phyloP scores from a whole-genome alignment of 2,888 invertebrate genomes.

The Tinea trinotella region DNA sequence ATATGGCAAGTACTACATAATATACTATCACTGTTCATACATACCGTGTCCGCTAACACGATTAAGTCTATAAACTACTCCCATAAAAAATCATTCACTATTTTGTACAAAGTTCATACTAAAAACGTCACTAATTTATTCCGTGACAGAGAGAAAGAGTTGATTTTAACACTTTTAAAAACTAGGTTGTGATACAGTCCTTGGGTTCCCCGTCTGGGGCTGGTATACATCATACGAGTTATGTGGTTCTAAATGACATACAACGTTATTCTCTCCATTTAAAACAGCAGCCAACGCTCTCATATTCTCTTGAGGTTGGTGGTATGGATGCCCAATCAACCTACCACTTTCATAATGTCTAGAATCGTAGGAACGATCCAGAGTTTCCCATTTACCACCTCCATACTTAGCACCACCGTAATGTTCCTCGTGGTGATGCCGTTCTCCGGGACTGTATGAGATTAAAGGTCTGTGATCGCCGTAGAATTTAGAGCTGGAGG shows the following conservation, averaged over 20 bases:
- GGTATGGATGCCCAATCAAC: constrained; percentile 63
- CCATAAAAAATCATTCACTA: constrained; percentile 61
- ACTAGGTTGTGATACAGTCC: constrained; percentile 67
- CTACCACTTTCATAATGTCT: constrained; percentile 65
- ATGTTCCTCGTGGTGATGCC: constrained; percentile 64
- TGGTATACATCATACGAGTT: constrained; percentile 66
- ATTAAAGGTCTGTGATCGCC: constrained; percentile 87
- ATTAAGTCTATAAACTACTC: constrained; percentile 47
- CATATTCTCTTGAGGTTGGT: constrained; percentile 70
- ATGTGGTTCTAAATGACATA: constrained; percentile 87
- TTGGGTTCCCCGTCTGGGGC: constrained; percentile 55
- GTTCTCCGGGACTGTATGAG: constrained; percentile 80
- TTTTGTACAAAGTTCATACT: constrained; percentile 45
- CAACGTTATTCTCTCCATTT: constrained; percentile 88
- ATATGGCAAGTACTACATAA: constrained; percentile 56
- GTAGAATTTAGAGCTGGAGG: constrained; percentile 78
- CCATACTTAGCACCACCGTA: constrained; percentile 52
- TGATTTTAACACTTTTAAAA: constrained; percentile 42
- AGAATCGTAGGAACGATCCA: constrained; percentile 64
- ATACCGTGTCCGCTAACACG: constrained; percentile 35
- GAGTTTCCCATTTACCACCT: constrained; percentile 58
- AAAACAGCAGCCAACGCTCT: constrained; percentile 82
- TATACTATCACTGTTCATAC: constrained; percentile 44
- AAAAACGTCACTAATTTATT: constrained; percentile 28
- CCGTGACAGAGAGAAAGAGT: constrained; percentile 5